Evolutionary conservation across 64 coral and sea anemone genomes (phyloP), one percentile per base, ranked within the genome.

Genomic region (Exaiptasia diaphana): DNA sequence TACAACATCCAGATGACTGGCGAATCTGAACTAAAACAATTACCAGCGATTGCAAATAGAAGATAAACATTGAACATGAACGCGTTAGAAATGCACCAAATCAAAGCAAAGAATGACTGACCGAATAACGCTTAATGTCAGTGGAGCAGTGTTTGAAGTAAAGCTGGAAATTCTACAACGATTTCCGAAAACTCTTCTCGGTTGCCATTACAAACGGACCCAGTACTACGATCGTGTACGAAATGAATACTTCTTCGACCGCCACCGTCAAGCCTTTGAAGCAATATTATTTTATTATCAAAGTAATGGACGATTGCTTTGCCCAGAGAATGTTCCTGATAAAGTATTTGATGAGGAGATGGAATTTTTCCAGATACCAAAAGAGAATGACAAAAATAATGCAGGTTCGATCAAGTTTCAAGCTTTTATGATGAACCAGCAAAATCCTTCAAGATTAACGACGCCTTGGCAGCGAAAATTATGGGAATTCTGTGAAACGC

Each of bases 231-330:
- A 87, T 48, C 63, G 74, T 28, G 17, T 35, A 31, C 62, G 75
- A 55, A 63, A 87, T n/a, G 43, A 86, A 20, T 97, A 97, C 21
- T 97, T 91, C 37, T 93, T 93, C 50, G 90, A 93, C 40, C 90
- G 90, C 17, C 87, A 97, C 61, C 57, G 93, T 18, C 77, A 82
- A 53, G 93, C 93, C 3, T 97, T 97, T 50, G 93, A 97, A 50
- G 82, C 67, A 17, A 97, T 97, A 40, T 38, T 97, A 37, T 97
- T 87, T 38, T 97, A 78, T 59, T 97, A 97, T 86, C 93, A 97
- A 71, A 91, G 78, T 31, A 76, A 78, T 73, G 93, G 93, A 45
- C 80, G 88, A n/a, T 38, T 97, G 43, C 63, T 81, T 33, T 82
- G 78, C 53, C 93, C 93, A 4, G 83, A 90, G 71, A 90, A 97